Evolutionary conservation across 2,797 vertebrate genomes (phyloP), one percentile per base, ranked within the genome.

Genomic region (Lutjanus argentimaculatus): DNA sequence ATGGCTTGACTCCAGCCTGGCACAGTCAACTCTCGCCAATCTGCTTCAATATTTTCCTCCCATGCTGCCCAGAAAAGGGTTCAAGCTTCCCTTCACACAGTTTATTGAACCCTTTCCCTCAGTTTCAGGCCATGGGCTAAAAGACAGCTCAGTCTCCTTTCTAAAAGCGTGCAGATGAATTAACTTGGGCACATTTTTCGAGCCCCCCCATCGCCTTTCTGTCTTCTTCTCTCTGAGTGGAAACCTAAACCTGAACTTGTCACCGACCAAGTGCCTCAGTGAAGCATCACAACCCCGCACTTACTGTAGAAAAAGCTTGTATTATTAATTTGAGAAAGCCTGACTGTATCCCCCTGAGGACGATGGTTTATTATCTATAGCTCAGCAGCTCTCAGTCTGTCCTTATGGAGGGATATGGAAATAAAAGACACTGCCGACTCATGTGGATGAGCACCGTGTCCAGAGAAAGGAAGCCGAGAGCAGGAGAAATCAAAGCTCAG

Each of bases 251-350:
- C 52, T 85, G 79, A 81, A 78, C 58, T 53, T 67, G 81, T 83
- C 78, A 57, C 21, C 2, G 1, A 46, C 76, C 16, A 12, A 84
- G 68, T 71, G 57, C 67, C 58, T 85, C 57, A 21, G 70, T 75
- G 71, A 78, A 85, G 68, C 67, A n/a, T 46, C 72, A 59, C 72
- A 85, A 46, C 45, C 59, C 71, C 80, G 78, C 89, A 88, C 84
- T 92, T 89, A 89, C 79, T 79, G 76, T 70, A 85, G 73, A 88
- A 88, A 86, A 80, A 63, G 52, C 59, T 59, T 92, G 72, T 88
- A 92, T 93, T 92, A 93, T 94, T 94, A 78, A 94, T 94, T 79
- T 79, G 75, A 88, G 65, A 5, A 7, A 51, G 79, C 45, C 63
- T 61, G 65, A 68, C 75, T 77, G 30, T 74, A 21, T 73, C 77